phyloP scores from a whole-genome alignment of 1,140 invertebrate species.

The Alviniconcha marisindica region DNA sequence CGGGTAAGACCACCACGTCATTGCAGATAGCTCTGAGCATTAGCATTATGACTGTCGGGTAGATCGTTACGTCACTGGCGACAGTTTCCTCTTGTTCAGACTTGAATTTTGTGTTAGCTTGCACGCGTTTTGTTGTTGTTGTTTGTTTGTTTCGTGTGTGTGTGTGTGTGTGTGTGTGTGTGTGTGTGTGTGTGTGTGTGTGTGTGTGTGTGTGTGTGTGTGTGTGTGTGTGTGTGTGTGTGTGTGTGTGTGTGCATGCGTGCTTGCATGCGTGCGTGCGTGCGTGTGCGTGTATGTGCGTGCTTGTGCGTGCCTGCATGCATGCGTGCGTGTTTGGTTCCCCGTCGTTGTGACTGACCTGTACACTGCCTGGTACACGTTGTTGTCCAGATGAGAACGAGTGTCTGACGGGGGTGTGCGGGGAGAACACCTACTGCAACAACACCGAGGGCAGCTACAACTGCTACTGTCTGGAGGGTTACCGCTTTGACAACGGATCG shows the following conservation, averaged over 20 bases:
- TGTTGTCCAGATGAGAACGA: slow-evolving; percentile 46
- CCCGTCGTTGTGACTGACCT: too few species aligned
- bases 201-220: slow-evolving; percentile 10
- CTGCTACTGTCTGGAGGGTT: slow-evolving; percentile 40
- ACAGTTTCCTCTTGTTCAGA: too few species aligned
- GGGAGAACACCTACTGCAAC: slow-evolving; percentile 33
- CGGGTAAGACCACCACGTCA: too few species aligned
- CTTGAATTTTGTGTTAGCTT: too few species aligned
- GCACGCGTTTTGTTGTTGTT: too few species aligned
- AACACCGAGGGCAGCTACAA: slow-evolving; percentile 46
- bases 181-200: not conserved
- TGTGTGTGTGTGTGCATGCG: not conserved
- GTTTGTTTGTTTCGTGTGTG: too few species aligned
- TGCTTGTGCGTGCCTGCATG: not conserved
- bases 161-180: not conserved
- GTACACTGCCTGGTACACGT: too few species aligned
- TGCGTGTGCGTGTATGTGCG: not conserved
- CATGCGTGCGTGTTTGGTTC: too few species aligned
- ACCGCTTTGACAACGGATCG: slow-evolving; percentile 16
- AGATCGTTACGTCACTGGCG: too few species aligned
- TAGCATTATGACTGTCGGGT: too few species aligned
- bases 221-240: not conserved
- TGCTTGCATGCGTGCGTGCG: not conserved
- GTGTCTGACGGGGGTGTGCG: slow-evolving; percentile 30
- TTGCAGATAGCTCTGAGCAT: too few species aligned